Percentiles rank a stretch among this genome's conserved stretches.
These are phyloP conservation scores for Emmelina monodactyla DNA, from an alignment of 2,888 invertebrate species.

Conservation along the genomic window DNA sequence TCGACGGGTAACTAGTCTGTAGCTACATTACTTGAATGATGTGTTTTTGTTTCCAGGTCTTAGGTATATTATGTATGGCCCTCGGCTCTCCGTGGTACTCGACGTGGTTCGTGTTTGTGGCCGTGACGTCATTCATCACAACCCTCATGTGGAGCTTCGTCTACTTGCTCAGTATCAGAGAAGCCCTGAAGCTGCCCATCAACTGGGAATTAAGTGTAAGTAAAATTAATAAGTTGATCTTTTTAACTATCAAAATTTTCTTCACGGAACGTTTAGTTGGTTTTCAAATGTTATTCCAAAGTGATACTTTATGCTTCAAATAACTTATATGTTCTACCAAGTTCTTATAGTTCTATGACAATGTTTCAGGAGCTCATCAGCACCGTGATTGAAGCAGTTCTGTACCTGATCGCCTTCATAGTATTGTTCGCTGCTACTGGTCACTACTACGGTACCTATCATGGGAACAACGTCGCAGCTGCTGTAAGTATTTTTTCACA, in stretches of 20 bases:
- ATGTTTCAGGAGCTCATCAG: slow-evolving; percentile 80
- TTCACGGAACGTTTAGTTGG: neutral
- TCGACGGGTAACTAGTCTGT: too few relatives aligned
- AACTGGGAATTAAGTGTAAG: slow-evolving; percentile 87
- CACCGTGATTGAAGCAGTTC: slow-evolving; percentile 71
- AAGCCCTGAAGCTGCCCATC: slow-evolving; percentile 79
- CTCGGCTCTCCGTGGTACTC: slow-evolving; percentile 76
- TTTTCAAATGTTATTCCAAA: neutral
- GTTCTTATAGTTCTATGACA: too few relatives aligned
- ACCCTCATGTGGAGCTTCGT: slow-evolving; percentile 83
- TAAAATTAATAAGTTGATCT: slow-evolving; percentile 10
- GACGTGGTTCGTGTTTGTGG: slow-evolving; percentile 87
- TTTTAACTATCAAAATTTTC: neutral
- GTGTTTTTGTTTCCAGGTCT: slow-evolving; percentile 62
- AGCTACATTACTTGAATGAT: too few relatives aligned
- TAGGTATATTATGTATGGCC: slow-evolving; percentile 87
- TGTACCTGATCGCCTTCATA: slow-evolving; percentile 83
- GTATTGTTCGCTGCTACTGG: slow-evolving; percentile 74
- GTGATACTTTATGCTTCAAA: neutral
- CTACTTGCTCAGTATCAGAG: slow-evolving; percentile 80
- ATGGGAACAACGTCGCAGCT: slow-evolving; percentile 74
- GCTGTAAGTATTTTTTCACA: slow-evolving; percentile 78
- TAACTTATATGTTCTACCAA: neutral
- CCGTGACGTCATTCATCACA: slow-evolving; percentile 81
- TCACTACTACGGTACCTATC: slow-evolving; percentile 24